Conservation (phyloP, 2,888 invertebrate genomes). For the Neoascia interrupta region DNA sequence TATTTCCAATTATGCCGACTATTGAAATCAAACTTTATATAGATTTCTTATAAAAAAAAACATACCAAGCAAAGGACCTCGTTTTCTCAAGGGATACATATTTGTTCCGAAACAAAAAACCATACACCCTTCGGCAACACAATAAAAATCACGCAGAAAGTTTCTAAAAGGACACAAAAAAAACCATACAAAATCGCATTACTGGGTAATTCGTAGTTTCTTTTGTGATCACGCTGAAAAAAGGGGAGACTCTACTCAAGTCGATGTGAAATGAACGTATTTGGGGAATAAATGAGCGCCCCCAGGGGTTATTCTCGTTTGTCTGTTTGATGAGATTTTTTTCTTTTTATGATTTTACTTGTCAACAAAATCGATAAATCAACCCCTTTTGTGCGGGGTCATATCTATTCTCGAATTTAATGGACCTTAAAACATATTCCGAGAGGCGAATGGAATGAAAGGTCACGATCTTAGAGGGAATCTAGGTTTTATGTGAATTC, state of each 20-base stretch:
- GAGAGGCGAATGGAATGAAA: no score
- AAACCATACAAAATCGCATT: slow-evolving; percentile 28
- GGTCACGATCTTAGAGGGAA: no score
- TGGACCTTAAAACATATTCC: no score
- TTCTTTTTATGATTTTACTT: no score
- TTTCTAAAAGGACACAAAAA: not conserved
- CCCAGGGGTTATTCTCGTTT: not conserved
- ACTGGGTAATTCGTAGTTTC: slow-evolving; percentile 8
- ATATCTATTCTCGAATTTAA: no score
- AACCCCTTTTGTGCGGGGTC: no score
- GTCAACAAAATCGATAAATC: no score
- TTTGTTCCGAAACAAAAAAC: no score
- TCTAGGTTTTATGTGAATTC: no score
- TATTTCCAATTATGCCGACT: slow-evolving; percentile 10
- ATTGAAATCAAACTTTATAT: not conserved
- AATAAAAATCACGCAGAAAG: slow-evolving; percentile 40
- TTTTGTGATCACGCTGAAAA: not conserved
- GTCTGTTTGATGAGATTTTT: not conserved
- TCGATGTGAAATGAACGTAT: slow-evolving; percentile 12
- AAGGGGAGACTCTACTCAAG: not conserved
- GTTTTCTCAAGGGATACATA: no score
- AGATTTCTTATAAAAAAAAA: not conserved
- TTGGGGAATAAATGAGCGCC: slow-evolving; percentile 18
- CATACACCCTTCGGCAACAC: slow-evolving; percentile 6
- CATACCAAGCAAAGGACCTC: no score